These are phyloP conservation scores for Ammodytes marinus DNA, from an alignment of 2,113 vertebrate species.

Conservation along the genomic window DNA sequence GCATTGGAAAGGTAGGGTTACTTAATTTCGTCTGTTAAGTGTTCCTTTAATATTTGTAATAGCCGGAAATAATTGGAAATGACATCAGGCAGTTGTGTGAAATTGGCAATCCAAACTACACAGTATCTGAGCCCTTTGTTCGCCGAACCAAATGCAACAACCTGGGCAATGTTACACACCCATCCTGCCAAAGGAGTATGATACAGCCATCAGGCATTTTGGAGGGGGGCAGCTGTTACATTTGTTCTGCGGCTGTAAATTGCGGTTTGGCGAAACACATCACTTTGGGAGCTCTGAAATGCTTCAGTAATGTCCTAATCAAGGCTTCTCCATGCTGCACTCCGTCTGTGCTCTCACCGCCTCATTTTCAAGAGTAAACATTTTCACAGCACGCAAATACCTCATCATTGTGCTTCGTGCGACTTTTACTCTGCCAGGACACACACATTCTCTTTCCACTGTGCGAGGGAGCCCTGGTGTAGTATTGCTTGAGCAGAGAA, in stretches of 20 bases:
- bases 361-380: constrained; percentile 80
- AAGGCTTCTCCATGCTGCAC: constrained; percentile 58
- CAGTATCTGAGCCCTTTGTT: constrained; percentile 38
- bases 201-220: constrained; percentile 72
- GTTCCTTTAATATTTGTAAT: constrained; percentile 17
- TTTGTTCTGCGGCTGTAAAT: constrained; percentile 72
- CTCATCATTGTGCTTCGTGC: constrained; percentile 69
- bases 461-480: constrained; percentile 38
- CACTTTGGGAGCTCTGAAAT: constrained; percentile 68
- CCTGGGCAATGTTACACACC: constrained; percentile 60
- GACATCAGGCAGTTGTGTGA: constrained; percentile 22
- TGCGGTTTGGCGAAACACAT: constrained; percentile 75
- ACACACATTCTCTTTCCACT: constrained; percentile 32
- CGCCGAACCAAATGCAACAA: constrained; percentile 62
- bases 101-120: constrained; percentile 11
- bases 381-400: constrained; percentile 78
- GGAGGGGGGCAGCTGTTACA: constrained; percentile 75
- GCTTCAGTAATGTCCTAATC: constrained; percentile 79
- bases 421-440: constrained; percentile 42
- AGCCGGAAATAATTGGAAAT: constrained; percentile 36
- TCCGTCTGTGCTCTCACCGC: constrained; percentile 62
- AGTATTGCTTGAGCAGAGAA: constrained; percentile 32
- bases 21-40: not conserved
- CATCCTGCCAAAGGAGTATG: constrained; percentile 52
- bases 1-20: constrained; percentile 2